Base-by-base conservation (phyloP, 2,888 invertebrate species). In the Drosophila stalkeri region DNA sequence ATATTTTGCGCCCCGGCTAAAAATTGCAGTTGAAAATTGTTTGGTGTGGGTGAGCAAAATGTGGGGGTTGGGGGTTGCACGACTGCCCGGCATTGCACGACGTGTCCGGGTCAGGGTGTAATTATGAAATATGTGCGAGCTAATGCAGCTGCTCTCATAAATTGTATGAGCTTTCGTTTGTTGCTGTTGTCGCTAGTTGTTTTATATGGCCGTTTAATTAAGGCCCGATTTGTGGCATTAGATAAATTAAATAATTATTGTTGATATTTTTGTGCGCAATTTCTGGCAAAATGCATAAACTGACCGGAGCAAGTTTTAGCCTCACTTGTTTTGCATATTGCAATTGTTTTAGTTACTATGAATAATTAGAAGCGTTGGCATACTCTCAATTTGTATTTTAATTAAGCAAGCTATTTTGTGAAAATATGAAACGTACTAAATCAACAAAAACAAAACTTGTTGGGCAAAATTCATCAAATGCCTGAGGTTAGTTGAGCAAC, bases 231-330 rank as follows among this genome's bases (percentile, higher is more conserved):
- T 75, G 41, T 55, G 81, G 69, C 77, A 75, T 88, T 77, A 84
- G 84, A 88, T 77, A 79, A 77, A 81, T 80, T 74, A 69, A 71
- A 75, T 77, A 80, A 84, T 80, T 77, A 77, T 81, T 69, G 63
- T 74, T 72, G 61, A 64, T 65, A 57, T 61, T 62, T 54, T 61
- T 46, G 52, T 39, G 20, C 23, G 39, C 3, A 68, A 64, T 72
- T 75, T 67, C 23, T 51, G 66, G 46, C 14, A 16, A 16, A 37
- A 37, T 37, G 49, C 46, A 59, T 23, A 23, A 23, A 23, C 12
- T 12, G 23, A 44, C 33, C 39, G 20, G 46, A 35, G 31, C 23
- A 63, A 73, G 35, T 52, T 70, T 63, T 65, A 44, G 16, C 14
- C 27, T 14, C 37, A 47, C 33, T 47, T 27, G 47, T 63, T 67